Conservation (phyloP, 2,797 vertebrate genomes). For the Cyprinella venusta region DNA sequence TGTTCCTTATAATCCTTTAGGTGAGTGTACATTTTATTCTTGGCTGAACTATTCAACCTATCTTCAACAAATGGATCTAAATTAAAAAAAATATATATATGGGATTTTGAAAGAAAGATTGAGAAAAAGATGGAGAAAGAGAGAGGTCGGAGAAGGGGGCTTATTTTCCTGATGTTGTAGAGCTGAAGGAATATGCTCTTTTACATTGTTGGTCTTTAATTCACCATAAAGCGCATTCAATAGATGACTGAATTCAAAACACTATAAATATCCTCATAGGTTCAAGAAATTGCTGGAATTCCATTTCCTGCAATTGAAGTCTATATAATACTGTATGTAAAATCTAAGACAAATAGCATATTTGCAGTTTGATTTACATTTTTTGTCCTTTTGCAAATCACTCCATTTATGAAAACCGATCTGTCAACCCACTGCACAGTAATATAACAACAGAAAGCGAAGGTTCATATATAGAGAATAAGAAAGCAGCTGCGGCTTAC, state of each 20-base stretch:
- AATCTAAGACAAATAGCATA: slow-evolving; percentile 23
- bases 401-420: background rate
- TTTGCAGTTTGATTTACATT: background rate
- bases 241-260: slow-evolving; percentile 14
- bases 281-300: slow-evolving; percentile 60
- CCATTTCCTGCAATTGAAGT: slow-evolving; percentile 51
- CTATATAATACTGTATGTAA: background rate
- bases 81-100: background rate
- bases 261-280: slow-evolving; percentile 47
- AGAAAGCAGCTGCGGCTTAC: slow-evolving; percentile 8
- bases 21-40: no score
- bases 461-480: slow-evolving; percentile 11
- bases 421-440: background rate
- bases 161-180: slow-evolving; percentile 6
- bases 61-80: no score
- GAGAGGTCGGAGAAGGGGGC: background rate
- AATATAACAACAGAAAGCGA: slow-evolving; percentile 13
- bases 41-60: no score
- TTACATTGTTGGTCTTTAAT: slow-evolving; percentile 66
- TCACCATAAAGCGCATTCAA: slow-evolving; percentile 63
- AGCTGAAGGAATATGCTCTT: slow-evolving; percentile 43
- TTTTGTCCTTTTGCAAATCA: slow-evolving; percentile 1
- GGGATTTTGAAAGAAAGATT: background rate
- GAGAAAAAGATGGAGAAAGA: background rate
- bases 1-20: no score